phyloP scores from a whole-genome alignment of 2,797 vertebrate species.

The Gastrophryne carolinensis region DNA sequence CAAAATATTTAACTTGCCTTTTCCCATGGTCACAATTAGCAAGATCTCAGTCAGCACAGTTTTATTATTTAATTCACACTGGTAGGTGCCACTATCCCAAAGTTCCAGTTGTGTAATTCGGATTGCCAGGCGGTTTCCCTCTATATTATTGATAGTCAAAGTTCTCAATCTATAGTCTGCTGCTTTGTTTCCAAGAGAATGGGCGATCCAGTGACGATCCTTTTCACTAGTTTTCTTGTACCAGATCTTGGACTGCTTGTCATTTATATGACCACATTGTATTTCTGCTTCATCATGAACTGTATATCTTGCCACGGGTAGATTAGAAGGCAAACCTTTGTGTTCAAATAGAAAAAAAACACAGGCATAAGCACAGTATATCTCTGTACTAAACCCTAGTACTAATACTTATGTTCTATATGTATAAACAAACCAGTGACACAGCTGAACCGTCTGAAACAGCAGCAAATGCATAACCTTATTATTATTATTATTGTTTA shows the following conservation, averaged over 20 bases:
- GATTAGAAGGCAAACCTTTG: conserved; percentile 11
- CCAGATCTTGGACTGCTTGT: conserved; percentile 39
- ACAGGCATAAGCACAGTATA: background rate
- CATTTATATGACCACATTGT: conserved; percentile 10
- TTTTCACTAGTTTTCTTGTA: conserved; percentile 1
- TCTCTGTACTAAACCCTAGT: no score
- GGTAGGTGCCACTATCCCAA: conserved; percentile 52
- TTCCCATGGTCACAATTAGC: conserved; percentile 11
- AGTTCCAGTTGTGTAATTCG: conserved; percentile 39
- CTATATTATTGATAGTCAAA: conserved; percentile 4
- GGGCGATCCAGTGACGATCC: conserved; percentile 24
- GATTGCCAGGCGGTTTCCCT: conserved; percentile 39
- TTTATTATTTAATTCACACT: conserved; percentile 42
- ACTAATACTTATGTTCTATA: no score
- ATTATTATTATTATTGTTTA: no score
- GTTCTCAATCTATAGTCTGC: conserved; percentile 47
- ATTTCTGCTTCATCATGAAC: background rate
- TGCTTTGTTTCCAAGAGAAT: conserved; percentile 31
- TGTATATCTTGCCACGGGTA: background rate
- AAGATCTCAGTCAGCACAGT: conserved; percentile 36
- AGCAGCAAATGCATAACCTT: no score
- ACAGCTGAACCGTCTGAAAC: no score
- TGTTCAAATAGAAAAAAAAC: background rate
- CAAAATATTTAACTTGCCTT: background rate
- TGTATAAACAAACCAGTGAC: no score